Evolutionary conservation across 2,888 invertebrate genomes (phyloP).

Genomic region (Opisthograptis luteolata): DNA sequence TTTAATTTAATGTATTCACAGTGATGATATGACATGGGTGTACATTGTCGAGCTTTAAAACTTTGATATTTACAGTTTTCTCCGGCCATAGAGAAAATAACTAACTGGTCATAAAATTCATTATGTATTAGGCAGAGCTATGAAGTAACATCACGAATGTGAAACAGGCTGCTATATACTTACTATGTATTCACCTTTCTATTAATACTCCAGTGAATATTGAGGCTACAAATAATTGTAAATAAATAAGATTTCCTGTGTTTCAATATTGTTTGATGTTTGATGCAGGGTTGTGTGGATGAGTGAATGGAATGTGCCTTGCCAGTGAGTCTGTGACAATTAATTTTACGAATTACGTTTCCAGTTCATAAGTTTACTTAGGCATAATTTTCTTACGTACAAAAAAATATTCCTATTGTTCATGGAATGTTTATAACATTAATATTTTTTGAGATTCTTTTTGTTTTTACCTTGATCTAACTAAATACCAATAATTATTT

Average conservation of each 20-base stretch:
- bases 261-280: constrained; percentile 34
- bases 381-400: constrained; percentile 42
- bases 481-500: constrained; percentile 9
- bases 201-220: constrained; percentile 24
- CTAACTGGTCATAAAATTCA: constrained; percentile 5
- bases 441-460: constrained; percentile 22
- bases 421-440: constrained; percentile 8
- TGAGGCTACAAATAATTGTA: constrained; percentile 44
- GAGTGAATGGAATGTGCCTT: constrained; percentile 48
- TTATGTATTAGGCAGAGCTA: not conserved
- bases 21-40: constrained; percentile 19
- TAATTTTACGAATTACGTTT: constrained; percentile 33
- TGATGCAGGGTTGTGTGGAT: constrained; percentile 32
- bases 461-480: constrained; percentile 2
- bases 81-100: not conserved
- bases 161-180: constrained; percentile 18
- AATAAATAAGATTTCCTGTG: constrained; percentile 30
- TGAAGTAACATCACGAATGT: not conserved
- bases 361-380: constrained; percentile 40
- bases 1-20: constrained; percentile 51
- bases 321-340: constrained; percentile 60
- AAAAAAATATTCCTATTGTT: constrained; percentile 29
- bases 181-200: constrained; percentile 13
- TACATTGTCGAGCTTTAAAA: constrained; percentile 36
- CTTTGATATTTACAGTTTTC: constrained; percentile 26